These are phyloP conservation scores for Hydropotes inermis DNA, from an alignment of 2,113 vertebrate species.

Conservation along the genomic window DNA sequence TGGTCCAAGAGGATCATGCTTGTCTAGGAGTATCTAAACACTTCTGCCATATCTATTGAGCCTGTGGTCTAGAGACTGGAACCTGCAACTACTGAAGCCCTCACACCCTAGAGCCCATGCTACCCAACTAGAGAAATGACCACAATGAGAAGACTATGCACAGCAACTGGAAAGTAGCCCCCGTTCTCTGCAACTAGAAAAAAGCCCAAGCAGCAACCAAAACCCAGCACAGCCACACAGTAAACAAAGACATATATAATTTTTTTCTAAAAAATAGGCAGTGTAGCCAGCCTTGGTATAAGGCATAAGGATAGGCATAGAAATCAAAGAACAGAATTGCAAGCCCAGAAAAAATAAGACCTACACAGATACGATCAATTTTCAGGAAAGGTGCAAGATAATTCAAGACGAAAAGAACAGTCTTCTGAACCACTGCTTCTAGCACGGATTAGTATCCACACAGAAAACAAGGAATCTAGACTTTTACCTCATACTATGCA, in stretches of 20 bases:
- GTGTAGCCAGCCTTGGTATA: background rate
- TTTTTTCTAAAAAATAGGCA: background rate
- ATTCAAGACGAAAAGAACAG: background rate
- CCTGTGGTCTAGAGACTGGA: background rate
- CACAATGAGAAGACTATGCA: background rate
- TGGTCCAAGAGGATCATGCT: background rate
- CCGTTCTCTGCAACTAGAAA: background rate
- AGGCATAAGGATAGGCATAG: background rate
- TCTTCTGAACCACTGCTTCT: background rate
- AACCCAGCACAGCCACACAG: background rate
- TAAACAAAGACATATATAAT: background rate
- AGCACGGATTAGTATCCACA: background rate
- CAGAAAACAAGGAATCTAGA: background rate
- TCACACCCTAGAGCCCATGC: background rate
- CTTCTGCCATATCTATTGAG: background rate
- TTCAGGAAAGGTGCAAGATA: background rate
- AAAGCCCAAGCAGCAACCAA: background rate
- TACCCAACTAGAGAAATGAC: background rate
- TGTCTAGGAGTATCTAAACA: background rate
- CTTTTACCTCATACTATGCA: background rate
- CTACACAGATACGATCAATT: background rate
- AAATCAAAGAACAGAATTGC: background rate
- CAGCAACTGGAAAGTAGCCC: background rate
- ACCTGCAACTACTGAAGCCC: background rate
- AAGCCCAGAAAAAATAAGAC: background rate